Evolutionary conservation across 2,888 invertebrate species (phyloP).

Genomic region (Schrankia costaestrigalis): DNA sequence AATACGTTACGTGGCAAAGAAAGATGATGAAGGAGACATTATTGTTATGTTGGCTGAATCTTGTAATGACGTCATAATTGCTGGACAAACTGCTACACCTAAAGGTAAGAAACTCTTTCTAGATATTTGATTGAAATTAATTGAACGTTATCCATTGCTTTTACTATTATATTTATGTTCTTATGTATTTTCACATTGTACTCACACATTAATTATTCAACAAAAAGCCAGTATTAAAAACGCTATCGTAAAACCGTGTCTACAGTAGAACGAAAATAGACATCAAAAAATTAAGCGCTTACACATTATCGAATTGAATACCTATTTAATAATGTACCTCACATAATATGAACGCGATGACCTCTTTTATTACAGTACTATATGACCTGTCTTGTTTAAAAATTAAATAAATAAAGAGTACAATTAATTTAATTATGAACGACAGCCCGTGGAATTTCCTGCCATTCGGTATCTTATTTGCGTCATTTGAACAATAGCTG

Average conservation of each 20-base stretch:
- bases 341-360: no score
- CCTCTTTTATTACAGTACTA: no score
- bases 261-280: no score
- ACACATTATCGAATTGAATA: no score
- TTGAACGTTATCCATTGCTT: not conserved
- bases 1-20: conserved; percentile 49
- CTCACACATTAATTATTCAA: no score
- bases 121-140: not conserved
- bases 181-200: no score
- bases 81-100: conserved; percentile 25
- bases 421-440: conserved; percentile 14
- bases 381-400: no score
- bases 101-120: conserved; percentile 39
- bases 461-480: conserved; percentile 19
- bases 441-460: conserved; percentile 13
- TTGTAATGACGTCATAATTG: conserved; percentile 32
- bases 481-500: conserved; percentile 19
- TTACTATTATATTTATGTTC: no score
- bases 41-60: conserved; percentile 47
- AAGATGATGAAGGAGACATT: conserved; percentile 28
- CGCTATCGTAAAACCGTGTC: no score
- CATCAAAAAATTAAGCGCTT: no score
- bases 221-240: no score
- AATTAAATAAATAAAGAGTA: not conserved
- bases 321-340: no score